phyloP scores from a whole-genome alignment of 2,113 vertebrate species.

The Hiodon alosoides region DNA sequence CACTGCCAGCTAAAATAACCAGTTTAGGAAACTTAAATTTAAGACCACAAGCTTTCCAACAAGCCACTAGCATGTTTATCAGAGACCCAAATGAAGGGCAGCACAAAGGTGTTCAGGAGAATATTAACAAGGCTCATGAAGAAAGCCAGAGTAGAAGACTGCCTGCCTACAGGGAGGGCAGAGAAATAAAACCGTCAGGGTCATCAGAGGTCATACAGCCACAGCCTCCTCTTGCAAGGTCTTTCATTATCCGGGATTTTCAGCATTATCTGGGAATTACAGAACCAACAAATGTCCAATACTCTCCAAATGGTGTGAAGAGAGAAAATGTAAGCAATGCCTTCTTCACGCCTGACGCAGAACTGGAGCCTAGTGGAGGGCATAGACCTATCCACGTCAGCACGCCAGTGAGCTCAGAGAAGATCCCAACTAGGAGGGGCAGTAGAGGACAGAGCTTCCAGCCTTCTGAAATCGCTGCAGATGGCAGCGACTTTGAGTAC shows the following conservation, averaged over 20 bases:
- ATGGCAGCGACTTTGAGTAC: slow-evolving; percentile 44
- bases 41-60: slow-evolving; percentile 44
- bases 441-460: slow-evolving; percentile 35
- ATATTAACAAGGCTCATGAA: slow-evolving; percentile 30
- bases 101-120: slow-evolving; percentile 35
- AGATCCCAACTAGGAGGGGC: slow-evolving; percentile 35
- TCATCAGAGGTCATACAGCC: slow-evolving; percentile 37
- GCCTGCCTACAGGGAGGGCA: slow-evolving; percentile 25
- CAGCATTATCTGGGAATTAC: slow-evolving; percentile 56
- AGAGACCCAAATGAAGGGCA: slow-evolving; percentile 43
- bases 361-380: slow-evolving; percentile 6
- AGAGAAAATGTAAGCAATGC: slow-evolving; percentile 26
- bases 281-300: slow-evolving; percentile 33
- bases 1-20: slow-evolving; percentile 43
- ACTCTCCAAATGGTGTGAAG: neutral
- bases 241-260: slow-evolving; percentile 55
- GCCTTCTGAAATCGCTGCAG: slow-evolving; percentile 37
- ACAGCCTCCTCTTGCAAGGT: slow-evolving; percentile 47
- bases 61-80: slow-evolving; percentile 54
- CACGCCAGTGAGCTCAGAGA: slow-evolving; percentile 44
- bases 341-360: slow-evolving; percentile 18
- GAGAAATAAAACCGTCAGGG: slow-evolving; percentile 23
- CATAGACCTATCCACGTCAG: slow-evolving; percentile 37
- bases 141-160: slow-evolving; percentile 25
- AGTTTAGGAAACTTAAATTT: slow-evolving; percentile 38